Evolutionary conservation across 2,113 vertebrate species (phyloP), one percentile per base, ranked within the genome.

Genomic region (Menidia beryllina): DNA sequence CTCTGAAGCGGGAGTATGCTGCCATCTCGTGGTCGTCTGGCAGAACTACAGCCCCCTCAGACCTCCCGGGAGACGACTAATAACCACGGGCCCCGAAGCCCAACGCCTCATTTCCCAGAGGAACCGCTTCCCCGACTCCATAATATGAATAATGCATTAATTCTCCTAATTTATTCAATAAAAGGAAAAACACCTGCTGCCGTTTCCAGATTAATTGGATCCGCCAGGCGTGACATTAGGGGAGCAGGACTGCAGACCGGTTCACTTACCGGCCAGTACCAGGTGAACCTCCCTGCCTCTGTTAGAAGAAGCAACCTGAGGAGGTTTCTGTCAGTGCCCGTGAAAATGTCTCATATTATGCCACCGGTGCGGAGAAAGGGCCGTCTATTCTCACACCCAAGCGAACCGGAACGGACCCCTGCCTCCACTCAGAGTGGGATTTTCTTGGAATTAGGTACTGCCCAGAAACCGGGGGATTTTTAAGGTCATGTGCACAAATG

Each of bases 61-160:
- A n/a, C 9, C 27, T 62, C 17, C 19, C 7, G 5, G 1, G 20
- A 14, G 2, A 47, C 14, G 27, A 34, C 69, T 43, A 61, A 79
- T 41, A 19, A 77, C 4, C 19, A 14, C 52, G 17, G 11, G 50
- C 54, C 19, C 2, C 41, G 39, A 61, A 64, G 72, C 65, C 38
- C 62, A 83, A 63, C 55, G 11, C 27, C 53, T 49, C 36, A 19
- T 49, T 23, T 47, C 13, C 47, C 57, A 67, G 34, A n/a, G 52
- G 23, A 61, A 12, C 38, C 41, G 39, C 62, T 20, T 41, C 2
- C 3, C 2, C 4, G 52, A 64, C 61, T 69, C 41, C 14, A 15
- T 27, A 47, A 45, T 21, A 81, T 74, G 73, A 81, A 84, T 87
- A 82, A 84, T 82, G 56, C 72, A 88, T 75, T 70, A 74, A 75